phyloP scores from a whole-genome alignment of 2,113 vertebrate species.

The Coregonus clupeaformis region DNA sequence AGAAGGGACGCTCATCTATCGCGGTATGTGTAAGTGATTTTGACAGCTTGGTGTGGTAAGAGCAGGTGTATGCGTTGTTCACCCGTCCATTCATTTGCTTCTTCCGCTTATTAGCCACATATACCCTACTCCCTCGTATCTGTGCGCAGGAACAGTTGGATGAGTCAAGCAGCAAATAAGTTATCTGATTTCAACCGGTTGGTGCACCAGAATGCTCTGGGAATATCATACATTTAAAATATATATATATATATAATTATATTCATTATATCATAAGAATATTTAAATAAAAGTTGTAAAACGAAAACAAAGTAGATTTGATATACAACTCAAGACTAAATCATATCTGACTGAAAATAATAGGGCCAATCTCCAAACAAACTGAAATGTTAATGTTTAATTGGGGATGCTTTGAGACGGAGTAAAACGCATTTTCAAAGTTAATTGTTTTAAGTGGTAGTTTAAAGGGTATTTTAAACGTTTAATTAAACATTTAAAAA shows the following conservation, averaged over 20 bases:
- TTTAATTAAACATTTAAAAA: no score
- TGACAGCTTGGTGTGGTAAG: constrained; percentile 72
- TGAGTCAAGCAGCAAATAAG: constrained; percentile 24
- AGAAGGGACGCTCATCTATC: constrained; percentile 62
- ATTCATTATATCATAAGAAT: not conserved
- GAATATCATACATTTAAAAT: no score
- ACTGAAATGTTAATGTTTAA: not conserved
- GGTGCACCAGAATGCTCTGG: no score
- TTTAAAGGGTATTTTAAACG: not conserved
- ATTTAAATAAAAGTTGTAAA: not conserved
- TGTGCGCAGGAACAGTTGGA: constrained; percentile 34
- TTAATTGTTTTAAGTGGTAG: not conserved
- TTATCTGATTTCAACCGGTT: not conserved
- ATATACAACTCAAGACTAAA: no score
- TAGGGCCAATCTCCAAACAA: no score
- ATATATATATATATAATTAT: no score
- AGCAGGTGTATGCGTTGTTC: constrained; percentile 76
- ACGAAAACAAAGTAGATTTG: not conserved
- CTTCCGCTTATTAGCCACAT: constrained; percentile 57
- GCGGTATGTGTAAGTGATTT: constrained; percentile 65
- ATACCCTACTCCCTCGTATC: constrained; percentile 25
- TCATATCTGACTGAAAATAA: no score
- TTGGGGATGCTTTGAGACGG: not conserved
- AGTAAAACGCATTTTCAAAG: no score
- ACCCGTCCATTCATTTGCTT: constrained; percentile 58